These are phyloP conservation scores for Pseudomyrmex sp. DNA, from an alignment of 1,140 invertebrate species.

Conservation along the genomic window DNA sequence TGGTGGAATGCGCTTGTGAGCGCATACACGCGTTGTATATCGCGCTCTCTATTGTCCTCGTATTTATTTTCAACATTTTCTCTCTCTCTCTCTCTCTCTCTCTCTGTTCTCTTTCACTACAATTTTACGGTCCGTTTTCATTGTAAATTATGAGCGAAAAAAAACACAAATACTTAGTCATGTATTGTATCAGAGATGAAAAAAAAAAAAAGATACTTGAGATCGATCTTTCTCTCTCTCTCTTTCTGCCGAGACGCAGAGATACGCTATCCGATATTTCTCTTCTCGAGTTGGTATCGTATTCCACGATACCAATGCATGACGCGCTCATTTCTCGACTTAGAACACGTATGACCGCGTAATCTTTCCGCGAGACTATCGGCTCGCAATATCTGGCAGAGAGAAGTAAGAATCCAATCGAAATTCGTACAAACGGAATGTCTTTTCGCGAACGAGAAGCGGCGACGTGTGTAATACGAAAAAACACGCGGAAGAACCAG, in stretches of 20 bases:
- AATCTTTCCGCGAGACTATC: not conserved
- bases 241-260: too few species aligned
- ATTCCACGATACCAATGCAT: too few species aligned
- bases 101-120: not conserved
- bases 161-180: too few species aligned
- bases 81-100: not conserved
- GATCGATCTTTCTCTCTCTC: too few species aligned
- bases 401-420: constrained; percentile 35
- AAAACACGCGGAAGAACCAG: constrained; percentile 66
- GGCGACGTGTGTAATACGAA: constrained; percentile 46
- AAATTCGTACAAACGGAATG: constrained; percentile 59
- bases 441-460: constrained; percentile 26
- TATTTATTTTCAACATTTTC: not conserved
- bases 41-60: not conserved
- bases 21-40: not conserved
- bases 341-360: not conserved
- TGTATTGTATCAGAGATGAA: too few species aligned
- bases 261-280: not conserved
- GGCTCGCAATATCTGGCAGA: not conserved
- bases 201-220: too few species aligned
- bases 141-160: too few species aligned
- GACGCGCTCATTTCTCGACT: not conserved
- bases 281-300: not conserved
- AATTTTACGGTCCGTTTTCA: not conserved
- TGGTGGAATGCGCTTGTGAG: constrained; percentile 6